These are phyloP conservation scores for Falco rusticolus DNA, from an alignment of 2,797 vertebrate genomes.

Conservation along the genomic window DNA sequence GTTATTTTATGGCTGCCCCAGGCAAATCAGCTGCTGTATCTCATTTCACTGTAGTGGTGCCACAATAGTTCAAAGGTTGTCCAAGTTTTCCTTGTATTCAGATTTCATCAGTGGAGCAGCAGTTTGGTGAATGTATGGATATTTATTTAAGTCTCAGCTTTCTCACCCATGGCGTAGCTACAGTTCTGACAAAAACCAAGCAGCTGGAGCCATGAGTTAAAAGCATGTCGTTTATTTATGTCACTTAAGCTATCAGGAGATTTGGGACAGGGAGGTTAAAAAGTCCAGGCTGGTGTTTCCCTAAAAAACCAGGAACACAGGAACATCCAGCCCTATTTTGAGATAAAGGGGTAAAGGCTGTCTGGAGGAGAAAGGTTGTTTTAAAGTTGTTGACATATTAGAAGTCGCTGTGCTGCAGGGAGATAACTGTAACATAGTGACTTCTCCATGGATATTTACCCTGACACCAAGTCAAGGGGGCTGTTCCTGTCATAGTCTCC, in stretches of 20 bases:
- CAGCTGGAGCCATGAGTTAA: background rate
- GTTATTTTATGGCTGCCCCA: background rate
- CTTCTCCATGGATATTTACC: background rate
- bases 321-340: background rate
- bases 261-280: background rate
- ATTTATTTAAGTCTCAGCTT: constrained; percentile 9
- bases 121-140: background rate
- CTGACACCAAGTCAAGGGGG: background rate
- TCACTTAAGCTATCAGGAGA: background rate
- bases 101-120: background rate
- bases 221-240: constrained; percentile 6
- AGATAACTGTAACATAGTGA: background rate
- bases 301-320: background rate
- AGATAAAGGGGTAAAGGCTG: background rate
- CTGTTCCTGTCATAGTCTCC: background rate
- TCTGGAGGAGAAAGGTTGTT: background rate
- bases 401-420: background rate
- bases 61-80: constrained; percentile 3
- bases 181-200: background rate
- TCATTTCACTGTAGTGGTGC: background rate
- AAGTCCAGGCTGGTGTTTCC: background rate
- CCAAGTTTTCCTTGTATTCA: background rate
- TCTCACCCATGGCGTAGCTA: background rate
- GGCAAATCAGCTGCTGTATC: constrained; percentile 1
- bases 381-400: background rate